These are phyloP conservation scores for Uria aalge DNA, from an alignment of 2,113 vertebrate species.

Conservation along the genomic window DNA sequence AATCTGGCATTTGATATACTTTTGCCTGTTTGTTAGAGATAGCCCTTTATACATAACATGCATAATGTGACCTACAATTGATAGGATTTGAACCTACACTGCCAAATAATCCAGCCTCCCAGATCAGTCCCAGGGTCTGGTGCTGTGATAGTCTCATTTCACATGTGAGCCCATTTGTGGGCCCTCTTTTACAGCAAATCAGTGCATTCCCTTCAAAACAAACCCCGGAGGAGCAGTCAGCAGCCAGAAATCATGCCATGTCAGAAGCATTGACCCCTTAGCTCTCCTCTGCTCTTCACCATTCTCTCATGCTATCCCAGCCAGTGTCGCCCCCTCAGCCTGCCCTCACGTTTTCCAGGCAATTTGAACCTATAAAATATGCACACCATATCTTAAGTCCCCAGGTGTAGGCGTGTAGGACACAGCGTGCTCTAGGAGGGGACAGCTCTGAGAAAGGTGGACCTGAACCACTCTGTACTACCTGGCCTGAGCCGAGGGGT, in stretches of 20 bases:
- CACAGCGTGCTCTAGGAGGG: neutral
- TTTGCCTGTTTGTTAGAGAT: neutral
- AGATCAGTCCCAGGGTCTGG: neutral
- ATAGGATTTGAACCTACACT: neutral
- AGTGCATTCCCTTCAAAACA: neutral
- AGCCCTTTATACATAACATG: neutral
- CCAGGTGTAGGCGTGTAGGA: fast-evolving
- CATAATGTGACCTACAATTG: neutral
- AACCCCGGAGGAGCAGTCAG: neutral
- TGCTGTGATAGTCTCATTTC: neutral
- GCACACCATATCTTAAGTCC: neutral
- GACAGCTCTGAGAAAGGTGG: neutral
- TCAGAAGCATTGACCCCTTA: neutral
- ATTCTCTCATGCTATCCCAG: neutral
- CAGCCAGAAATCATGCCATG: neutral
- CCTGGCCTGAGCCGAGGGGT: neutral
- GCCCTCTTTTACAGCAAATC: neutral
- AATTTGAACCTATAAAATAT: neutral
- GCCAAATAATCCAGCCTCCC: neutral
- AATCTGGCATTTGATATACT: neutral
- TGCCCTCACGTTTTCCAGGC: neutral
- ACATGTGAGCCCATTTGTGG: neutral
- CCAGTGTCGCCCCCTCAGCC: neutral
- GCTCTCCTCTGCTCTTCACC: neutral
- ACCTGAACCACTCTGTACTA: neutral